Evolutionary conservation across 2,797 vertebrate species (phyloP).

Genomic region (Aphelocoma californica): DNA sequence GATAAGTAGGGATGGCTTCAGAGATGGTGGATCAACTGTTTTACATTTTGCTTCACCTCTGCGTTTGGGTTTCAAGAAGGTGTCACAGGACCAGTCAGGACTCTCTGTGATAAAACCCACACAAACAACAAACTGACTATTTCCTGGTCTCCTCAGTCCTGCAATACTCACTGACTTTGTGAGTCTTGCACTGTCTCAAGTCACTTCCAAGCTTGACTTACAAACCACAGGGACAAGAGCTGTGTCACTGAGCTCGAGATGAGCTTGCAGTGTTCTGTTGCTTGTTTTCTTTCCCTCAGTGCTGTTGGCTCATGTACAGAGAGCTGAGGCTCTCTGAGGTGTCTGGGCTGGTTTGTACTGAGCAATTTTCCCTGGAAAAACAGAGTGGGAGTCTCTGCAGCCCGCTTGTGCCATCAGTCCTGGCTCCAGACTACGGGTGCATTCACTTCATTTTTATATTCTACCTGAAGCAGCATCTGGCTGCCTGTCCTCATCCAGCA

Average conservation of each 20-base stretch:
- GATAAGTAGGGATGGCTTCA: neutral
- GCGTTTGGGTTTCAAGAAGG: neutral
- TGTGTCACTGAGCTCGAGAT: neutral
- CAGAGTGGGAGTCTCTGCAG: neutral
- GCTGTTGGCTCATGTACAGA: neutral
- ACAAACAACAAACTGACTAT: neutral
- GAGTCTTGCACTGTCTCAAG: neutral
- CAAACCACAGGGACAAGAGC: neutral
- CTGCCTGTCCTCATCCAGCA: neutral
- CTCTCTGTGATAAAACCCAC: neutral
- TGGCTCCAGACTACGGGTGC: neutral
- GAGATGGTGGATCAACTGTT: neutral
- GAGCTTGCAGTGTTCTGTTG: neutral
- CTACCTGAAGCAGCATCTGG: neutral
- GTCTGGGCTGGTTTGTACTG: neutral
- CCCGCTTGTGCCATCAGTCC: neutral
- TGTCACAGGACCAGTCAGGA: neutral
- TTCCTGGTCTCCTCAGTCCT: neutral
- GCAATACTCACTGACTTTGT: rapidly evolving
- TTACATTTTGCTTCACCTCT: neutral
- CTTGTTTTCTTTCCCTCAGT: neutral
- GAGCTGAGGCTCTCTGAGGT: neutral
- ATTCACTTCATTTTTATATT: neutral
- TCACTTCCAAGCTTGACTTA: neutral
- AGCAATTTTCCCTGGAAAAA: neutral